Percentiles rank a stretch among this genome's conserved stretches.
phyloP scores from a whole-genome alignment of 2,797 vertebrate genomes.

The Clarias laeviceps region DNA sequence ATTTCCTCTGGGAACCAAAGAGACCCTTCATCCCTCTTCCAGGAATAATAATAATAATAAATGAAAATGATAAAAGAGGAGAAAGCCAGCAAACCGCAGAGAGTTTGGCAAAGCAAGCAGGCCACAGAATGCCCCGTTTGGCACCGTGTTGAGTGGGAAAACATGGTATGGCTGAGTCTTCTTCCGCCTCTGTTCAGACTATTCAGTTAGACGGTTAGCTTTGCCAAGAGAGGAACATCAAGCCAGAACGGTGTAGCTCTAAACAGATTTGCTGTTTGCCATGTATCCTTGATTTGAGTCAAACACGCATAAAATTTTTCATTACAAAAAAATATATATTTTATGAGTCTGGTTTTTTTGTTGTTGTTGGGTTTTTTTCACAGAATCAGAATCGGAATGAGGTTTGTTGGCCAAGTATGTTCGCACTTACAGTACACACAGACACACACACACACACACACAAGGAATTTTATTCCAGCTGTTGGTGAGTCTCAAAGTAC shows the following conservation, averaged over 20 bases:
- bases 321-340: background rate
- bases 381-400: no score
- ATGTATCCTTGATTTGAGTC: conserved; percentile 21
- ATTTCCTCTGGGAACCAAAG: conserved; percentile 43
- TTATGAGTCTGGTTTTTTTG: background rate
- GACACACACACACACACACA: no score
- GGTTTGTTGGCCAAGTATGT: no score
- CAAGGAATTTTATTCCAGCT: no score
- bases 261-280: conserved; percentile 41
- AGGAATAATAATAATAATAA: conserved; percentile 56
- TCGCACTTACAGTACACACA: no score
- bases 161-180: conserved; percentile 30
- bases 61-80: conserved; percentile 51
- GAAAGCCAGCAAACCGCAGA: conserved; percentile 39
- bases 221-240: background rate
- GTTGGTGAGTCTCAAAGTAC: no score
- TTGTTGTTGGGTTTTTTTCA: no score
- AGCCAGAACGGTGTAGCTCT: conserved; percentile 32
- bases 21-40: conserved; percentile 46
- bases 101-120: conserved; percentile 49
- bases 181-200: conserved; percentile 21
- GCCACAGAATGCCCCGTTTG: conserved; percentile 44
- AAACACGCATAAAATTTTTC: conserved; percentile 17
- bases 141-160: conserved; percentile 49
- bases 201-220: conserved; percentile 30